Conservation (phyloP, 2,113 vertebrate species). For the Trematocara marginatum region DNA sequence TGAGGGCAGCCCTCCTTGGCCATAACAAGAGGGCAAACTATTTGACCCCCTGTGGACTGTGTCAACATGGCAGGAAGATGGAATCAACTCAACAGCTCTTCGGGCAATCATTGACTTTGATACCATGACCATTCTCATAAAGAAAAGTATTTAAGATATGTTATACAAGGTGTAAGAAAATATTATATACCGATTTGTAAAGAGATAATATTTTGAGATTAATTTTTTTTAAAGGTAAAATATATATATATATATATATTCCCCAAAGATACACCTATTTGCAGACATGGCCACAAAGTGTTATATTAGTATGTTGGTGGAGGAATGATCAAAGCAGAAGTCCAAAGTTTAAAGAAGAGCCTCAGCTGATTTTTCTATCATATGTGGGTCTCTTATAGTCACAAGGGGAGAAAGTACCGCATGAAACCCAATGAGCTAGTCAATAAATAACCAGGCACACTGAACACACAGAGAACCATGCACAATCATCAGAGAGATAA, state of each 20-base stretch:
- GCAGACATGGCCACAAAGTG: not conserved
- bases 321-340: not conserved
- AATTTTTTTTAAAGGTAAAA: not conserved
- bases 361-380: not conserved
- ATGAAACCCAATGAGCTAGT: slow-evolving; percentile 10
- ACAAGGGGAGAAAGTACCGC: not conserved
- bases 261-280: not conserved
- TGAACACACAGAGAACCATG: not conserved
- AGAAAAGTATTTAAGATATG: not conserved
- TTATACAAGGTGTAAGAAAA: not conserved
- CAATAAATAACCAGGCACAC: slow-evolving; percentile 31
- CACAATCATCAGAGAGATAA: not conserved
- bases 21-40: not conserved
- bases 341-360: slow-evolving; percentile 50
- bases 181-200: not conserved
- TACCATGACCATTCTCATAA: not conserved
- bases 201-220: not conserved
- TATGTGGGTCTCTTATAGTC: slow-evolving; percentile 9
- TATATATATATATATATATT: not conserved
- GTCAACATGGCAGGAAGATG: slow-evolving; percentile 27
- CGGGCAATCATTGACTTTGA: slow-evolving; percentile 19
- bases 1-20: not conserved
- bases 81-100: not conserved
- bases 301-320: slow-evolving; percentile 28
- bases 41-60: slow-evolving; percentile 22